These are phyloP conservation scores for Umimayanthus chanpuru DNA, from an alignment of 92 coral and sea anemone species.

Conservation along the genomic window DNA sequence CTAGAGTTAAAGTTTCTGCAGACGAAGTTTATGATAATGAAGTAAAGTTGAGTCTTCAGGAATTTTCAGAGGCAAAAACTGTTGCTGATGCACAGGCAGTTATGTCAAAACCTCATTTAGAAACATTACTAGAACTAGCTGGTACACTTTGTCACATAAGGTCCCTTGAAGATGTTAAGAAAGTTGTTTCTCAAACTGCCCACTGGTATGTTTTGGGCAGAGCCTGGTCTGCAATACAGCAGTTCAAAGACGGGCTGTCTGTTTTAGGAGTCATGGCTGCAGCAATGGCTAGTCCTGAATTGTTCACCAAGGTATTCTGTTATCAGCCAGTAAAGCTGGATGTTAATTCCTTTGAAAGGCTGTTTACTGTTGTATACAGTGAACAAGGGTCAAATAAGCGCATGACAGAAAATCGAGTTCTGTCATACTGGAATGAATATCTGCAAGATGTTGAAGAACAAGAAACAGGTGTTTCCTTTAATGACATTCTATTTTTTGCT, in stretches of 20 bases:
- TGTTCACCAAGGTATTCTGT: neutral
- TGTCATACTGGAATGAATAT: too few relatives aligned
- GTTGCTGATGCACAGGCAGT: conserved; percentile 58
- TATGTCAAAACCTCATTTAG: conserved; percentile 55
- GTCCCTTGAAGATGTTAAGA: conserved; percentile 48
- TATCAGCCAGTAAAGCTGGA: too few relatives aligned
- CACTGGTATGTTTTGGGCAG: conserved; percentile 67
- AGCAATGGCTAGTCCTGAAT: neutral
- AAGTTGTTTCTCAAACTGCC: conserved; percentile 60
- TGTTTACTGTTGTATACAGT: too few relatives aligned
- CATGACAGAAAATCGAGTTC: too few relatives aligned
- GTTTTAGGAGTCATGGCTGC: neutral
- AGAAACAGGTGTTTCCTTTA: neutral
- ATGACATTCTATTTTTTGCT: neutral
- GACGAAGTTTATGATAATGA: conserved; percentile 69
- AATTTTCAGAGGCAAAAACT: conserved; percentile 46
- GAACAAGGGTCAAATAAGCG: too few relatives aligned
- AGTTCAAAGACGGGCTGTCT: neutral
- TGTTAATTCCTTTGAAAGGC: too few relatives aligned
- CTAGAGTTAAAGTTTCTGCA: conserved; percentile 45
- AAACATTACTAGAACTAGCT: conserved; percentile 57
- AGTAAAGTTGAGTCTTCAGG: conserved; percentile 51
- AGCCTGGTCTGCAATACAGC: conserved; percentile 47
- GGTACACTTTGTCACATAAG: conserved; percentile 47
- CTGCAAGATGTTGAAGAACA: neutral